Evolutionary conservation across 2,888 invertebrate genomes (phyloP).

Genomic region (Lagria hirta): DNA sequence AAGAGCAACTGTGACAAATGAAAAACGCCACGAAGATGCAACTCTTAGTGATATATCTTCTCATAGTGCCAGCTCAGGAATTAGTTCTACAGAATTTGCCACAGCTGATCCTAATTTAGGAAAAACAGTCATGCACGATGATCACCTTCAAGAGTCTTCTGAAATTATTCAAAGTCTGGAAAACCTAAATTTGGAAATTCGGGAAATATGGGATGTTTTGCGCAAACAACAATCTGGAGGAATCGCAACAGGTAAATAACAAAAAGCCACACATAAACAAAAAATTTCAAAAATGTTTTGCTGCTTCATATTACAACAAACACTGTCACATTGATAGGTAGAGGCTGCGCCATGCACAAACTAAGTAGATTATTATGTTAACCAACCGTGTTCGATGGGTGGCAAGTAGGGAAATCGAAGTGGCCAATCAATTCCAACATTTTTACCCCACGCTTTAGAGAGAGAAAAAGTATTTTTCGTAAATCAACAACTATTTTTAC

Average conservation of each 20-base stretch:
- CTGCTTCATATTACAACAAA: no score
- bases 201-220: constrained; percentile 69
- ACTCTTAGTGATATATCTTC: constrained; percentile 69
- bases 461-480: no score
- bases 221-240: constrained; percentile 59
- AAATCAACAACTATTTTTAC: no score
- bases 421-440: no score
- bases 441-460: no score
- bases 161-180: constrained; percentile 71
- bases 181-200: constrained; percentile 69
- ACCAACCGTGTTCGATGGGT: no score
- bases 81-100: constrained; percentile 68
- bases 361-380: no score
- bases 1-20: constrained; percentile 57
- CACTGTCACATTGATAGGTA: no score
- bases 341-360: no score
- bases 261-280: no score
- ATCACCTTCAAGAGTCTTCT: constrained; percentile 65
- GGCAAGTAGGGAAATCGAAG: no score
- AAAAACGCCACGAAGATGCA: constrained; percentile 57
- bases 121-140: constrained; percentile 41
- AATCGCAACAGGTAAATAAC: constrained; percentile 54
- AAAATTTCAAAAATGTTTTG: no score
- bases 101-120: constrained; percentile 55
- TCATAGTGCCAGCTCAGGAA: constrained; percentile 62